Conservation (phyloP, 1,140 invertebrate species). For the Druon quercuslanigerum region DNA sequence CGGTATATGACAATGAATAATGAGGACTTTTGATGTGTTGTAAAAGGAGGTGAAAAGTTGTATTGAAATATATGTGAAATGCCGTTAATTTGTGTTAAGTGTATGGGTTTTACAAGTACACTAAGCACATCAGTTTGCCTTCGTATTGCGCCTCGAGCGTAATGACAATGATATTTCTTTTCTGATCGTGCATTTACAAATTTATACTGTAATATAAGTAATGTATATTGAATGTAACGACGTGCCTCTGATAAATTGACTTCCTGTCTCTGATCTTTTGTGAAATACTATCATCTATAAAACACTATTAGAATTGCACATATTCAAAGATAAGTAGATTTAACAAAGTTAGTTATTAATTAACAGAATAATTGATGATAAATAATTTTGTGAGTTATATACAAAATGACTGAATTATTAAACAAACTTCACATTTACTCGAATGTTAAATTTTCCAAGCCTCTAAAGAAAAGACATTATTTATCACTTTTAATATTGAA, state of each 20-base stretch:
- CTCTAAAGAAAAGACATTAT: constrained; percentile 16
- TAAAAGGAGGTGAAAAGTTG: neutral
- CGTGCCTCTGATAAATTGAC: constrained; percentile 8
- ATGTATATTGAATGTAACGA: constrained; percentile 30
- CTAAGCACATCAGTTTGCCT: neutral
- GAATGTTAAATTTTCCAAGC: neutral
- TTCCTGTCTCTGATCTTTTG: neutral
- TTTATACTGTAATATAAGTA: constrained; percentile 30
- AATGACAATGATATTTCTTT: constrained; percentile 22
- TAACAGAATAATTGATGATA: neutral
- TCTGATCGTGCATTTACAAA: constrained; percentile 26
- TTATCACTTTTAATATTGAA: constrained; percentile 7
- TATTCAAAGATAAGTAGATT: neutral
- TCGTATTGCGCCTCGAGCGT: neutral
- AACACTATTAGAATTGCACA: constrained; percentile 5
- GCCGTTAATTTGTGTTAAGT: neutral
- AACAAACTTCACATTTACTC: constrained; percentile 6
- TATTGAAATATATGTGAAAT: neutral
- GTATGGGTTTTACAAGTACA: neutral
- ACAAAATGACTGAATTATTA: neutral
- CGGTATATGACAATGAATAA: neutral
- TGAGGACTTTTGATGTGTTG: neutral
- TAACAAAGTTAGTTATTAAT: neutral
- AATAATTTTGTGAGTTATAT: too few relatives aligned
- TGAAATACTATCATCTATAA: neutral